Conservation (phyloP, 2,797 vertebrate genomes). For the Pachyuromys duprasi region DNA sequence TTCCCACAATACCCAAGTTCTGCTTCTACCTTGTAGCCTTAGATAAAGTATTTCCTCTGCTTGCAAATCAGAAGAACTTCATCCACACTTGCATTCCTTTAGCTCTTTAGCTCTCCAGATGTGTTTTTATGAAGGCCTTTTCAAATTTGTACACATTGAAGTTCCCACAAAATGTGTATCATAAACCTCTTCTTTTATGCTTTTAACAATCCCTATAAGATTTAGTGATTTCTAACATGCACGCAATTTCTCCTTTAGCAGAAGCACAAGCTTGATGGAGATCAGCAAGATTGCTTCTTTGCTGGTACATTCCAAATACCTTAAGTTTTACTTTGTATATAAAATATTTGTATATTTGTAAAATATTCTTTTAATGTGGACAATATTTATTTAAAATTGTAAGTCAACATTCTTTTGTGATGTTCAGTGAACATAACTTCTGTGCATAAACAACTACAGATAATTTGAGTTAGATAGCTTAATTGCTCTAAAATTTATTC, state of each 20-base stretch:
- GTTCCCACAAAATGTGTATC: neutral
- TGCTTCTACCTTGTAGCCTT: neutral
- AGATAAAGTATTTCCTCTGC: neutral
- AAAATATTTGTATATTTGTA: neutral
- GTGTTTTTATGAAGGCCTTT: neutral
- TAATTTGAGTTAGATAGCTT: neutral
- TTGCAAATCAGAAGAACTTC: neutral
- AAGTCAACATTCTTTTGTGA: neutral
- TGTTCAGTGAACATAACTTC: neutral
- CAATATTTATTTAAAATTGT: neutral
- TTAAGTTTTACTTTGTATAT: neutral
- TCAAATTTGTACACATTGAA: neutral
- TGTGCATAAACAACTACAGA: neutral
- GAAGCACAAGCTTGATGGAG: neutral
- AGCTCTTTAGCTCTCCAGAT: neutral
- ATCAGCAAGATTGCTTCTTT: neutral
- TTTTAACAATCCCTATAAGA: neutral
- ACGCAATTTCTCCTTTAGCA: neutral
- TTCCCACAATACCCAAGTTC: neutral
- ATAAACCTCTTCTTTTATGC: neutral
- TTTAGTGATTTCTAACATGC: neutral
- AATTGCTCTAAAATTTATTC: neutral
- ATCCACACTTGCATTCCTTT: neutral
- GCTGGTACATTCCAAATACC: neutral
- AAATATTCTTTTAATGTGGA: slow-evolving; percentile 7